Base-by-base conservation (phyloP, 1,140 invertebrate species). In the Tetramorium simillimum region DNA sequence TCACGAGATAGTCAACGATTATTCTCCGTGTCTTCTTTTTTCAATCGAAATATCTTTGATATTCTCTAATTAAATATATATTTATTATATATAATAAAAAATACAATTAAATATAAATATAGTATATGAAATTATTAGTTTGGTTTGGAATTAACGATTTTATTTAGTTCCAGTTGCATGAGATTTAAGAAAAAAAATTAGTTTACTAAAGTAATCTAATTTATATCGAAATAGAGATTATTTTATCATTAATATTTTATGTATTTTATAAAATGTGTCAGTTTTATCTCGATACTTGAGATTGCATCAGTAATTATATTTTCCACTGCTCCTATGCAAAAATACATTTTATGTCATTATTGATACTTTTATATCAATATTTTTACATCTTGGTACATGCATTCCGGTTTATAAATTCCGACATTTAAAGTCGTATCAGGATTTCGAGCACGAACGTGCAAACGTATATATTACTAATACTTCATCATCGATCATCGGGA, bases 1-100 rank as follows among this genome's bases (percentile, higher is more conserved):
- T 46, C 37, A 37, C 24, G 37, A 43, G 78, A 81, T 82, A 81
- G 3, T 43, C 10, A 69, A 56, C 16, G 37, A 72, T 72, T 70
- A 82, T 72, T 37, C 28, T 16, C 14, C 51, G 46, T 69, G 18
- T 80, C 28, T 69, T 43, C 43, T 33, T 58, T 56, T 46, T 58
- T 72, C 65, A 49, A 82, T 72, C 16, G 18, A 46, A 16, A 33
- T 7, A 65, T 16, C 2, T 43, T 63, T 16, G n/a, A 6, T n/a
- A 28, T 10, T 18, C 28, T 51, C 21, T 33, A 70, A 81, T 81
- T 78, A 78, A n/a, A 46, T 21, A 58, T 7, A 51, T 21, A 37
- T n/a, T n/a, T n/a, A n/a, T n/a, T n/a, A n/a, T n/a, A n/a, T n/a
- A n/a, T n/a, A n/a, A n/a, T n/a, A n/a, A n/a, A n/a, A n/a, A n/a